Evolutionary conservation across 2,888 invertebrate genomes (phyloP).

Genomic region (Agonopterix arenella): DNA sequence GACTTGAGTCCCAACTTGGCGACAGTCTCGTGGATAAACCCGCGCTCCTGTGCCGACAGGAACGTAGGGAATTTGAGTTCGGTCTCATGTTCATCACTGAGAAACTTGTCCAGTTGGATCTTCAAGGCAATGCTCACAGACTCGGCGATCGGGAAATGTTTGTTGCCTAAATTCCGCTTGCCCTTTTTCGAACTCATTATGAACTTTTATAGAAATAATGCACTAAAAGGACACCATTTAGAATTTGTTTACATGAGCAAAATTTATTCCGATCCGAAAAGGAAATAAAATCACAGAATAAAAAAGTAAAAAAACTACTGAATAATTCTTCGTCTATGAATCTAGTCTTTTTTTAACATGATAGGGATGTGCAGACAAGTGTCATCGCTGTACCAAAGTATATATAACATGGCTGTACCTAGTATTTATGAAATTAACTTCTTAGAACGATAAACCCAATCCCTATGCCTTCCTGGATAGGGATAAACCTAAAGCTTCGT

Average conservation of each 20-base stretch:
- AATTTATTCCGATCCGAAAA: slow-evolving; percentile 2
- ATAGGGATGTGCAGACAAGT: no score
- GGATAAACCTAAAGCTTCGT: no score
- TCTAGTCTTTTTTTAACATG: neutral
- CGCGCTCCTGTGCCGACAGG: slow-evolving; percentile 85
- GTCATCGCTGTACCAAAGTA: no score
- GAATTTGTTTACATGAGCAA: slow-evolving; percentile 18
- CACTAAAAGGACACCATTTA: slow-evolving; percentile 3
- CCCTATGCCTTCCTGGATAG: no score
- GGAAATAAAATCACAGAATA: neutral
- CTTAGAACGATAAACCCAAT: no score
- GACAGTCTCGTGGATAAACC: slow-evolving; percentile 86
- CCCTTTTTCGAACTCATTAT: slow-evolving; percentile 65
- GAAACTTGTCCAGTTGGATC: slow-evolving; percentile 65
- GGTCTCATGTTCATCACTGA: slow-evolving; percentile 65
- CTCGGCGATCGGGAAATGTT: slow-evolving; percentile 67
- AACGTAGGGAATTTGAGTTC: slow-evolving; percentile 82
- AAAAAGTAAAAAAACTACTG: no score
- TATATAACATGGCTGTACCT: no score
- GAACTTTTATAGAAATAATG: neutral
- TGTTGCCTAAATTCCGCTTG: slow-evolving; percentile 53
- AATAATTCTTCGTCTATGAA: no score
- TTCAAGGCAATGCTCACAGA: slow-evolving; percentile 70
- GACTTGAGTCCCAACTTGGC: slow-evolving; percentile 83
- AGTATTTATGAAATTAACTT: no score